phyloP scores from a whole-genome alignment of 92 coral and sea anemone species.

The Porites evermanni region DNA sequence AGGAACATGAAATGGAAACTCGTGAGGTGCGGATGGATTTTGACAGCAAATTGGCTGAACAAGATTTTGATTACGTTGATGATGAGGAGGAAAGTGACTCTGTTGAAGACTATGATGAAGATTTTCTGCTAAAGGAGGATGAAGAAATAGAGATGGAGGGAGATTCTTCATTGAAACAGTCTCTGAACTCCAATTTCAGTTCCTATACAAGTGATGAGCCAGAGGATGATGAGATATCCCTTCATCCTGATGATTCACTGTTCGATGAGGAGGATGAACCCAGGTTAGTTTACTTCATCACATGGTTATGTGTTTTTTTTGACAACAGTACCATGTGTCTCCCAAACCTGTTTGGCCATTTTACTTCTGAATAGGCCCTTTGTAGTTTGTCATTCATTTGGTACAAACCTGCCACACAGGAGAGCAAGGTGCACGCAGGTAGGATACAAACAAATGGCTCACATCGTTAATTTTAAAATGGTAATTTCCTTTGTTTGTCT shows the following conservation, averaged over 20 bases:
- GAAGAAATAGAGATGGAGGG: neutral
- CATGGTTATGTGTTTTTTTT: neutral
- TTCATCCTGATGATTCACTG: conserved; percentile 55
- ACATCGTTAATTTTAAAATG: too few relatives aligned
- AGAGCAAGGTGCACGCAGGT: too few relatives aligned
- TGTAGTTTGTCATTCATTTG: too few relatives aligned
- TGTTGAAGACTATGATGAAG: conserved; percentile 15
- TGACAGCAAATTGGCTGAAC: conserved; percentile 12
- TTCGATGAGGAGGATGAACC: conserved; percentile 67
- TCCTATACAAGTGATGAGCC: conserved; percentile 69
- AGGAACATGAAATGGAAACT: neutral
- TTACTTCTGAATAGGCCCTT: too few relatives aligned
- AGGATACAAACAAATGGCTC: too few relatives aligned
- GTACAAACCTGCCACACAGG: too few relatives aligned
- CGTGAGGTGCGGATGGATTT: conserved; percentile 23
- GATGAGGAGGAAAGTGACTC: neutral
- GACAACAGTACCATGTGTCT: neutral
- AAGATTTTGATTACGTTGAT: conserved; percentile 25
- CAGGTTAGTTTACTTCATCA: conserved; percentile 6
- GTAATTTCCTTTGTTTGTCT: too few relatives aligned
- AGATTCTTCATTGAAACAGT: neutral
- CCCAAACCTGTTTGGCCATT: neutral
- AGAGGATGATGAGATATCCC: conserved; percentile 52
- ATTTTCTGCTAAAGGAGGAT: conserved; percentile 8
- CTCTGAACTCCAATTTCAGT: neutral